Evolutionary conservation across 92 coral and sea anemone genomes (phyloP).

Genomic region (Heteractis magnifica): DNA sequence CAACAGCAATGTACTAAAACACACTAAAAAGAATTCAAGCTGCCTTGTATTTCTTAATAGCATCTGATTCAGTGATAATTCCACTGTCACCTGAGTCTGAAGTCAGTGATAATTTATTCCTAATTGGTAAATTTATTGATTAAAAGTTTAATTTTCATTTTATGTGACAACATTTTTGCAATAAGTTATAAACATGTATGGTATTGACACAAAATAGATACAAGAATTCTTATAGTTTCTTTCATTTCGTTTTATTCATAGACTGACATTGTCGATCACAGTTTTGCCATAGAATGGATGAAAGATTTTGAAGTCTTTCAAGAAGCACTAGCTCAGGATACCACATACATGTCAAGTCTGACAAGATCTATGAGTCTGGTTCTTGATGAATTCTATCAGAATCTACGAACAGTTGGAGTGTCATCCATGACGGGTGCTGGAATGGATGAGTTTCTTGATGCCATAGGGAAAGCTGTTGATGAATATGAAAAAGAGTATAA

Average conservation of each 20-base stretch:
- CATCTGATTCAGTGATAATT: too few species aligned
- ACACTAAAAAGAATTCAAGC: too few species aligned
- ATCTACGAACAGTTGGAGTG: conserved; percentile 88
- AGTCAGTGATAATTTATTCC: too few species aligned
- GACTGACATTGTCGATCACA: conserved; percentile 97
- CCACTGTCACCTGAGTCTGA: too few species aligned
- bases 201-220: too few species aligned
- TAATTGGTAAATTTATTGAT: too few species aligned
- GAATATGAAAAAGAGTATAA: conserved; percentile 91
- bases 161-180: too few species aligned
- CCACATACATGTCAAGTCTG: conserved; percentile 94
- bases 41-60: too few species aligned
- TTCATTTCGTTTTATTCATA: conserved; percentile 8
- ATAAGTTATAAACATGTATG: too few species aligned
- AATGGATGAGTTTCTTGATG: conserved; percentile 73
- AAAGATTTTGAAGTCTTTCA: conserved; percentile 88
- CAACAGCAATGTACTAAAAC: too few species aligned
- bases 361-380: conserved; percentile 94
- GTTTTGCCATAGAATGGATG: conserved; percentile 97
- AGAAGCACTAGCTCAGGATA: conserved; percentile 91
- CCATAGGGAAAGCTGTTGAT: conserved; percentile 70
- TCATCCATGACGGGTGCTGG: conserved; percentile 98
- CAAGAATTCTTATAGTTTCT: neutral
- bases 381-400: conserved; percentile 92
- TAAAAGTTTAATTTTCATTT: too few species aligned